Evolutionary conservation across 2,888 invertebrate genomes (phyloP).

Genomic region (Plebejus anna): DNA sequence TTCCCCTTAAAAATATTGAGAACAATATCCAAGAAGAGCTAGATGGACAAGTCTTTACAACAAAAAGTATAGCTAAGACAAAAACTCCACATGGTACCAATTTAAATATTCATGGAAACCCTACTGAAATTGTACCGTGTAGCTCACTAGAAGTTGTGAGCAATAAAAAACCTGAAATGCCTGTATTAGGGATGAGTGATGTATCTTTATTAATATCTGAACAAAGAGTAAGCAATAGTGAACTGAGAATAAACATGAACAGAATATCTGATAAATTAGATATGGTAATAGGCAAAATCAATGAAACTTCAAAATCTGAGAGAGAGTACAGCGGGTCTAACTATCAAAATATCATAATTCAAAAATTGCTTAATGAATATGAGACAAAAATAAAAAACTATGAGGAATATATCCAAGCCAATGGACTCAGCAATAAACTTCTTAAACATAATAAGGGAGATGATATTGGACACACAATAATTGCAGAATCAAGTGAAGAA

Average conservation of each 20-base stretch:
- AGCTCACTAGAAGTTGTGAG: slow-evolving; percentile 40
- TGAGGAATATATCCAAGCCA: slow-evolving; percentile 55
- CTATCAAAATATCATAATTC: slow-evolving; percentile 54
- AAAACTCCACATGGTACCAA: not conserved
- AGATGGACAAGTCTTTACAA: slow-evolving; percentile 38
- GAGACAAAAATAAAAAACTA: slow-evolving; percentile 65
- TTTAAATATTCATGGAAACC: not conserved
- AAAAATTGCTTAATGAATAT: slow-evolving; percentile 64
- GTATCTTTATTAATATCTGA: slow-evolving; percentile 57
- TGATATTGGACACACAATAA: slow-evolving; percentile 21
- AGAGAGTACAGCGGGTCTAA: slow-evolving; percentile 35
- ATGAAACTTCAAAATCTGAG: slow-evolving; percentile 43
- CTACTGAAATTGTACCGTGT: slow-evolving; percentile 51
- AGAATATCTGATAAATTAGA: slow-evolving; percentile 65
- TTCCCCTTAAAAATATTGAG: slow-evolving; percentile 47
- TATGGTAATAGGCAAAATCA: slow-evolving; percentile 52
- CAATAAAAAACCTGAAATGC: slow-evolving; percentile 41
- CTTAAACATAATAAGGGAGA: slow-evolving; percentile 30
- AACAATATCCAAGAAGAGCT: slow-evolving; percentile 42
- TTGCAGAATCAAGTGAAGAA: slow-evolving; percentile 40
- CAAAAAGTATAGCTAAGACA: not conserved
- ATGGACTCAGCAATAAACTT: slow-evolving; percentile 42
- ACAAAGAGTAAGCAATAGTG: slow-evolving; percentile 66
- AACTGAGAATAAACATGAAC: slow-evolving; percentile 64
- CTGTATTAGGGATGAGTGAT: slow-evolving; percentile 43